Evolutionary conservation across 2,888 invertebrate genomes (phyloP).

Genomic region (Pristionchus entomophagus): DNA sequence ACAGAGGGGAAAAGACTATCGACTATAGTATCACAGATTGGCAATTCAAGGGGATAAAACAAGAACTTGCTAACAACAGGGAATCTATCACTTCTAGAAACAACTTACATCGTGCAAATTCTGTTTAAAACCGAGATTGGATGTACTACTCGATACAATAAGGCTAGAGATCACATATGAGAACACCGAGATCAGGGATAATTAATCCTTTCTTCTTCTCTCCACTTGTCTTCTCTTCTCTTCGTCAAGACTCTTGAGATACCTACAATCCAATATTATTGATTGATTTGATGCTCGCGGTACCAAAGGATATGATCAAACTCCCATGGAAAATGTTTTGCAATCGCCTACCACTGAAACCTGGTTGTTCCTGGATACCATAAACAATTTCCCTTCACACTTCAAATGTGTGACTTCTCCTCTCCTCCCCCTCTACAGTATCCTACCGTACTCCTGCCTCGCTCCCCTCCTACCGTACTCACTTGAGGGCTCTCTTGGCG

Average conservation of each 20-base stretch:
- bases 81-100: background rate
- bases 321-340: too few relatives aligned
- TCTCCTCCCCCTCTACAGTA: background rate
- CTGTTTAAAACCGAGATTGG: background rate
- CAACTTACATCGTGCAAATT: background rate
- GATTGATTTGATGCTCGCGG: too few relatives aligned
- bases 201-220: background rate
- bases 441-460: background rate
- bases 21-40: constrained; percentile 38
- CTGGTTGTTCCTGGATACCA: too few relatives aligned
- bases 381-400: too few relatives aligned
- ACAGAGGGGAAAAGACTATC: background rate
- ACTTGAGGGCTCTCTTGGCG: constrained; percentile 90
- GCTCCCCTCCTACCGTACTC: constrained; percentile 33
- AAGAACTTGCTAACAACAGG: background rate
- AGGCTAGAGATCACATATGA: background rate
- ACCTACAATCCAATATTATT: constrained; percentile 52
- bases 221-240: constrained; percentile 46
- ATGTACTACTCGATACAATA: constrained; percentile 9
- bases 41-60: background rate
- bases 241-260: constrained; percentile 54
- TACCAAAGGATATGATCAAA: too few relatives aligned
- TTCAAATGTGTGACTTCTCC: too few relatives aligned
- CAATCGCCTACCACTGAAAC: background rate
- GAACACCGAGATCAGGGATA: background rate